phyloP scores from a whole-genome alignment of 2,888 invertebrate species.

The Andrena bucephala region DNA sequence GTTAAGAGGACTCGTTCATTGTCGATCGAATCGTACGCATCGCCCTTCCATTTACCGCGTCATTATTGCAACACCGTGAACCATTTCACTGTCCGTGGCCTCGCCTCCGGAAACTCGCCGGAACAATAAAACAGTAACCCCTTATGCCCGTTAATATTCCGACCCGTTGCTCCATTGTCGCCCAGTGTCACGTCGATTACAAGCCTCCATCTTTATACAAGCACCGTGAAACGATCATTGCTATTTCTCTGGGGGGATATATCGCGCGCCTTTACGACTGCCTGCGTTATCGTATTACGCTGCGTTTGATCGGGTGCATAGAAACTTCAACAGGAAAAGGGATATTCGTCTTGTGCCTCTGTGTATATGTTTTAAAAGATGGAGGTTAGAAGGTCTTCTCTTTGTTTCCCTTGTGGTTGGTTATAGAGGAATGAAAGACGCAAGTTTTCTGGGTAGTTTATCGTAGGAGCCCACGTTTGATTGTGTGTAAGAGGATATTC shows the following conservation, averaged over 20 bases:
- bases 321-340: not conserved
- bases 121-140: not conserved
- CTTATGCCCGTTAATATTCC: not conserved
- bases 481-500: too few species aligned
- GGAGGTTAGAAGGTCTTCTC: too few species aligned
- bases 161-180: slow-evolving; percentile 9
- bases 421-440: too few species aligned
- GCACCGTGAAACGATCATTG: slow-evolving; percentile 14
- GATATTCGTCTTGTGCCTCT: too few species aligned
- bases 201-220: not conserved
- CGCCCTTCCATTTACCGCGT: slow-evolving; percentile 26
- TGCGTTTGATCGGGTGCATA: not conserved
- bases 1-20: slow-evolving; percentile 68
- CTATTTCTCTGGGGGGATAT: not conserved
- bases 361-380: too few species aligned
- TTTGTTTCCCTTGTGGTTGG: too few species aligned
- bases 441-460: too few species aligned
- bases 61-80: slow-evolving; percentile 44
- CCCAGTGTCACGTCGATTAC: not conserved
- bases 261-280: not conserved
- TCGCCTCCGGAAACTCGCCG: not conserved
- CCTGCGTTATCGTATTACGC: not conserved
- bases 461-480: too few species aligned
- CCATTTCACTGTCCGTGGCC: not conserved
- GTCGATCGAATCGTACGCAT: slow-evolving; percentile 57